phyloP scores from a whole-genome alignment of 1,140 invertebrate genomes.

The Magallana angulata region DNA sequence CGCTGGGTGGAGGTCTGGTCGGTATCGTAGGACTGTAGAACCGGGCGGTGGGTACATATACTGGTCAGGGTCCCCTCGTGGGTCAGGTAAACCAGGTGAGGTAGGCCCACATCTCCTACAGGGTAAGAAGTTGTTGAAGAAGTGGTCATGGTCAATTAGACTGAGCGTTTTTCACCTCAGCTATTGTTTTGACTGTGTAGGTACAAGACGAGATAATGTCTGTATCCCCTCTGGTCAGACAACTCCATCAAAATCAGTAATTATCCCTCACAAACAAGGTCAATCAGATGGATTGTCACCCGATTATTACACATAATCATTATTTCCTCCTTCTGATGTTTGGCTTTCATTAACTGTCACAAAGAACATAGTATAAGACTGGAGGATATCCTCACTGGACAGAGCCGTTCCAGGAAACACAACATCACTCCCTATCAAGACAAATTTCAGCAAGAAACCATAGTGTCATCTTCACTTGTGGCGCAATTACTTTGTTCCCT shows the following conservation, averaged over 20 bases:
- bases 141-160: conserved; percentile 30
- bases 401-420: background rate
- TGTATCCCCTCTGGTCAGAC: conserved; percentile 28
- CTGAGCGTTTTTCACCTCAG: conserved; percentile 13
- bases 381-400: background rate
- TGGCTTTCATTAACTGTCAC: conserved; percentile 13
- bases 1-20: conserved; percentile 11
- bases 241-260: conserved; percentile 6
- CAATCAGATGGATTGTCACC: conserved; percentile 27
- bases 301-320: conserved; percentile 19
- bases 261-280: conserved; percentile 6
- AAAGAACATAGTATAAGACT: background rate
- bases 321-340: conserved; percentile 13
- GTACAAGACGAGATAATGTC: conserved; percentile 9
- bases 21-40: conserved; percentile 8
- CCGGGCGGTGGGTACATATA: conserved; percentile 45
- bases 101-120: conserved; percentile 49
- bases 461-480: conserved; percentile 33
- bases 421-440: background rate
- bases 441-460: background rate
- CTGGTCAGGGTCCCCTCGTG: conserved; percentile 55
- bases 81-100: conserved; percentile 57
- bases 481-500: conserved; percentile 37
- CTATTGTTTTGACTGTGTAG: background rate
- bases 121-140: conserved; percentile 13